Evolutionary conservation across 2,888 invertebrate genomes (phyloP).

Genomic region (Geotrupes spiniger): DNA sequence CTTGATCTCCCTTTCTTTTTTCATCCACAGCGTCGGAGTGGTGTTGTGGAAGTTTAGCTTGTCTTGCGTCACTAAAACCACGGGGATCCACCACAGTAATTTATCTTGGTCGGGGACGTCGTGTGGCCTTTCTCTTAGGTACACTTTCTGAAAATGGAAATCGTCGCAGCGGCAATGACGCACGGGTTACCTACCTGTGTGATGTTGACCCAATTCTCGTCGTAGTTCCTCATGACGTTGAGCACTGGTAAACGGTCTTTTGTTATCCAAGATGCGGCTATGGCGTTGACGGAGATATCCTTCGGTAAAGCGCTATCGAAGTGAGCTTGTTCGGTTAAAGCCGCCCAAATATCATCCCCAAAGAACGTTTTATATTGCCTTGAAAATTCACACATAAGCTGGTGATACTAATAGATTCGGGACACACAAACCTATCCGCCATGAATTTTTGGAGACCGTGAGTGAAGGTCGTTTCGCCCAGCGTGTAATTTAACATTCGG

Average conservation of each 20-base stretch:
- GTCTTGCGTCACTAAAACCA: conserved; percentile 61
- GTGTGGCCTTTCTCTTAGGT: conserved; percentile 69
- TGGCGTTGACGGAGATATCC: conserved; percentile 61
- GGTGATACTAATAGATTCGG: background rate
- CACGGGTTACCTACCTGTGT: conserved; percentile 57
- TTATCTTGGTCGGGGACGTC: conserved; percentile 69
- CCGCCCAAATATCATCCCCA: conserved; percentile 76
- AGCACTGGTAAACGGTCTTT: conserved; percentile 77
- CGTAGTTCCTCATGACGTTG: conserved; percentile 67
- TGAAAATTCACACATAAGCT: conserved; percentile 11
- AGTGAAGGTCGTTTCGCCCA: conserved; percentile 74
- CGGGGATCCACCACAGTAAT: conserved; percentile 73
- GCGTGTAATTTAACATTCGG: conserved; percentile 84
- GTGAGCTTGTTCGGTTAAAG: conserved; percentile 66
- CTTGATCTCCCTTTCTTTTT: conserved; percentile 53
- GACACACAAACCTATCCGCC: conserved; percentile 53
- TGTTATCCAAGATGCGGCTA: conserved; percentile 80
- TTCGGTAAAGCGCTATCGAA: conserved; percentile 58
- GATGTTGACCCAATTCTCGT: conserved; percentile 59
- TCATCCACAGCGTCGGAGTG: conserved; percentile 63
- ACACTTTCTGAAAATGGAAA: conserved; percentile 56
- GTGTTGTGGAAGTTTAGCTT: conserved; percentile 59
- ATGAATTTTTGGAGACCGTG: conserved; percentile 70
- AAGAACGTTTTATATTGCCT: conserved; percentile 73
- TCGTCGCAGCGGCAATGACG: background rate